Conservation (phyloP, 2,797 vertebrate species). For the Parambassis ranga region DNA sequence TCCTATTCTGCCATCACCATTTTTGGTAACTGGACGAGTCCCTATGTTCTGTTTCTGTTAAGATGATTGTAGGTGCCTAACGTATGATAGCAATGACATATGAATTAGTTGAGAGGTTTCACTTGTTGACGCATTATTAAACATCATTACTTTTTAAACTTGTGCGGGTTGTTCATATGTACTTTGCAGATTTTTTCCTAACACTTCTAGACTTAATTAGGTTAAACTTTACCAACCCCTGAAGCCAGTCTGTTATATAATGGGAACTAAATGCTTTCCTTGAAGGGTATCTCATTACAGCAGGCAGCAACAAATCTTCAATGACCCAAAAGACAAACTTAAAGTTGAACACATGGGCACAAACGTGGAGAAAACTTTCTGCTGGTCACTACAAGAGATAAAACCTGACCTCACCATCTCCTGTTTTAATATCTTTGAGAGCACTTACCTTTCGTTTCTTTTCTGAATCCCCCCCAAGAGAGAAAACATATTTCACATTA, state of each 20-base stretch:
- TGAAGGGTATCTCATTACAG: neutral
- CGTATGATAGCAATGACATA: too few species aligned
- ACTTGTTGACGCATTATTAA: too few species aligned
- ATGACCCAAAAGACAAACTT: neutral
- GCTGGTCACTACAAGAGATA: neutral
- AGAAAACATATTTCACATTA: constrained; percentile 33
- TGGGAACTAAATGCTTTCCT: constrained; percentile 7
- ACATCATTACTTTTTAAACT: too few species aligned
- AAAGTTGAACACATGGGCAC: neutral
- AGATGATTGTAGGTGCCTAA: too few species aligned
- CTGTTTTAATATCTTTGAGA: neutral
- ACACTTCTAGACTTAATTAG: neutral
- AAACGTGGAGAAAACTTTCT: neutral
- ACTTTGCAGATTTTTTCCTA: neutral
- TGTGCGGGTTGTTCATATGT: too few species aligned
- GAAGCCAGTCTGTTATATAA: neutral
- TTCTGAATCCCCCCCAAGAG: constrained; percentile 13
- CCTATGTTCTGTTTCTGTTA: too few species aligned
- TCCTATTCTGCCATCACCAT: too few species aligned
- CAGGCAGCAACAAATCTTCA: neutral
- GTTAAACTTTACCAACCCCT: constrained; percentile 14
- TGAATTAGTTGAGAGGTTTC: too few species aligned
- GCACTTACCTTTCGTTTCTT: constrained; percentile 24
- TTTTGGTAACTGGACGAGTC: too few species aligned
- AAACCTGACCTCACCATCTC: neutral